These are phyloP conservation scores for Coluber constrictor DNA, from an alignment of 2,797 vertebrate genomes.

Conservation along the genomic window DNA sequence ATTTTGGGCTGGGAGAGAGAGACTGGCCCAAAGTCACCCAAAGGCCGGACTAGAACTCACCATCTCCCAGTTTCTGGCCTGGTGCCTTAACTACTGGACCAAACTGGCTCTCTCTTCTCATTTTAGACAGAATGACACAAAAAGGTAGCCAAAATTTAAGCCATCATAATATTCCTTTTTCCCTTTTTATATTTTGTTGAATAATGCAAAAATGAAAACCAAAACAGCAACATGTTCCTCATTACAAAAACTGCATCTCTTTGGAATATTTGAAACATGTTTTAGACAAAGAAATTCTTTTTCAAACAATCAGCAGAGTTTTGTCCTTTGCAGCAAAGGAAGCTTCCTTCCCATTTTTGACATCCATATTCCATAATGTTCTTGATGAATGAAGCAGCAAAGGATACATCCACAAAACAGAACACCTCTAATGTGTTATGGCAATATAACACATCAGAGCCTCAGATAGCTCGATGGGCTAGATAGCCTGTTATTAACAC, in stretches of 20 bases:
- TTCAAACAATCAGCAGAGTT: neutral
- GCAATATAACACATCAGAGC: neutral
- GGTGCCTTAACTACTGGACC: no score
- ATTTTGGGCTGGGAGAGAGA: no score
- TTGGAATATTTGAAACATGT: neutral
- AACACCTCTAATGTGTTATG: neutral
- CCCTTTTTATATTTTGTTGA: neutral
- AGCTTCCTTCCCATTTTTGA: neutral
- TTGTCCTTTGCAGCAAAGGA: neutral
- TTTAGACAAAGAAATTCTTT: neutral
- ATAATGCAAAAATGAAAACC: neutral
- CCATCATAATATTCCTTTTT: neutral
- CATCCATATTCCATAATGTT: slow-evolving; percentile 23
- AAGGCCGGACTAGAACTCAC: no score
- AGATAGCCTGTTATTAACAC: no score
- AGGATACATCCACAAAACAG: neutral
- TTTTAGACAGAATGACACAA: neutral
- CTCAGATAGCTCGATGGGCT: no score
- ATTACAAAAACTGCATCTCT: neutral
- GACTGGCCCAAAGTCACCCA: no score
- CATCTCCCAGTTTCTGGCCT: no score
- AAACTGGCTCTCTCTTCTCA: no score
- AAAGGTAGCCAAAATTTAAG: neutral
- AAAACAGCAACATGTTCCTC: neutral
- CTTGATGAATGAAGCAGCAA: slow-evolving; percentile 16